Conservation (phyloP, 92 coral and sea anemone genomes). For the Actinostola sp. region DNA sequence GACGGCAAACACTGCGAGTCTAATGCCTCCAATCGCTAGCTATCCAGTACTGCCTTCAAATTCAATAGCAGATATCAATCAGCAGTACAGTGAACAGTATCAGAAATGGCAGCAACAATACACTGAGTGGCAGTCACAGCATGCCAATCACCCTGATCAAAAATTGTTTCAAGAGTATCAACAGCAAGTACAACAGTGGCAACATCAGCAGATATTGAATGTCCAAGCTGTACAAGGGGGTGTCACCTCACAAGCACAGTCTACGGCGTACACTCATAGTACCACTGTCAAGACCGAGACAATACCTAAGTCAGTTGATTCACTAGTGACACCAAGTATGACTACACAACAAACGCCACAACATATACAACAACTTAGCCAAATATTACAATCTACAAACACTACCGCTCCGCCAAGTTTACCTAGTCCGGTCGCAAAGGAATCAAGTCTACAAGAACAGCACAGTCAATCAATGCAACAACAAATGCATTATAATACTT, state of each 20-base stretch:
- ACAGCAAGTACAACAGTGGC: slow-evolving; percentile 81
- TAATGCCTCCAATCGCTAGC: not conserved
- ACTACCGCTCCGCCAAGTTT: too few species aligned
- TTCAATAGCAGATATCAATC: slow-evolving; percentile 56
- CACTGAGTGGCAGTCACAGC: slow-evolving; percentile 88
- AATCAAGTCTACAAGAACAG: slow-evolving; percentile 1
- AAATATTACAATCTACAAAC: not conserved
- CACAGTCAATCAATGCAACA: slow-evolving; percentile 8
- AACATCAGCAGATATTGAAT: slow-evolving; percentile 61
- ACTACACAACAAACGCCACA: slow-evolving; percentile 13
- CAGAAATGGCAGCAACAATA: slow-evolving; percentile 92
- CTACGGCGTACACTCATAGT: not conserved
- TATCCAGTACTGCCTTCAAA: slow-evolving; percentile 21
- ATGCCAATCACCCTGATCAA: slow-evolving; percentile 94
- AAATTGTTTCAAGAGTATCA: slow-evolving; percentile 93
- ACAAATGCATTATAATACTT: not conserved
- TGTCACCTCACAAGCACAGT: not conserved
- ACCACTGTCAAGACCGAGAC: not conserved
- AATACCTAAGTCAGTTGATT: too few species aligned
- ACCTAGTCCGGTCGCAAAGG: not conserved
- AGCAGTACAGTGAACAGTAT: slow-evolving; percentile 74
- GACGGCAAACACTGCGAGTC: slow-evolving; percentile 28
- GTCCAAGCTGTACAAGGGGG: slow-evolving; percentile 22
- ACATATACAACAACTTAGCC: slow-evolving; percentile 12
- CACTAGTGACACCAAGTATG: not conserved